Evolutionary conservation across 2,113 vertebrate genomes (phyloP).

Genomic region (Saguinus imperator): DNA sequence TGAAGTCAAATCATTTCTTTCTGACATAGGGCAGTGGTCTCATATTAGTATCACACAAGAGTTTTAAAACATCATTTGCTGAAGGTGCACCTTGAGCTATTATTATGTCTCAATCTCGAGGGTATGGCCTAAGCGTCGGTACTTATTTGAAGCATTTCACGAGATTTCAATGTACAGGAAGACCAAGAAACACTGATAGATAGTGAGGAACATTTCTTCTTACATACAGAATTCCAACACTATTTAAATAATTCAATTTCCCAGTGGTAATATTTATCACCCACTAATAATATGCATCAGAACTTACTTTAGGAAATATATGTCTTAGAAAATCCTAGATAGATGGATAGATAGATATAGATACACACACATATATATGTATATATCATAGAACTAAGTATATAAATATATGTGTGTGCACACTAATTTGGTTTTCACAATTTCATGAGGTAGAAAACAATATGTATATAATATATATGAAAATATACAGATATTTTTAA

Average conservation of each 20-base stretch:
- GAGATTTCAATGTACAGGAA: neutral
- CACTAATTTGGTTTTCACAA: neutral
- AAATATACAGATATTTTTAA: no score
- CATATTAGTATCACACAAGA: neutral
- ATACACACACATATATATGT: neutral
- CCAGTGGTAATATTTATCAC: neutral
- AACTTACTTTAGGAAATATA: neutral
- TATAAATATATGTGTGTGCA: neutral
- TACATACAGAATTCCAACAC: neutral
- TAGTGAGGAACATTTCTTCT: neutral
- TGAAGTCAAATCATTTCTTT: neutral
- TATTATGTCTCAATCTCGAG: neutral
- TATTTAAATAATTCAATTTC: neutral
- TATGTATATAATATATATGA: neutral
- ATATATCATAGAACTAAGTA: neutral
- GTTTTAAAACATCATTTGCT: neutral
- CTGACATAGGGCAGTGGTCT: neutral
- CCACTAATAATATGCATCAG: neutral
- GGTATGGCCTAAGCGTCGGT: neutral
- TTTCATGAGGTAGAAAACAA: neutral
- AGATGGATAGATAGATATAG: no score
- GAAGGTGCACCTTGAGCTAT: neutral
- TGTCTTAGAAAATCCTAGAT: neutral
- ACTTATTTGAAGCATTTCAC: neutral
- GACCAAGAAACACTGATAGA: neutral